Evolutionary conservation across 2,113 vertebrate species (phyloP).

Genomic region (Melanotaenia duboulayi): DNA sequence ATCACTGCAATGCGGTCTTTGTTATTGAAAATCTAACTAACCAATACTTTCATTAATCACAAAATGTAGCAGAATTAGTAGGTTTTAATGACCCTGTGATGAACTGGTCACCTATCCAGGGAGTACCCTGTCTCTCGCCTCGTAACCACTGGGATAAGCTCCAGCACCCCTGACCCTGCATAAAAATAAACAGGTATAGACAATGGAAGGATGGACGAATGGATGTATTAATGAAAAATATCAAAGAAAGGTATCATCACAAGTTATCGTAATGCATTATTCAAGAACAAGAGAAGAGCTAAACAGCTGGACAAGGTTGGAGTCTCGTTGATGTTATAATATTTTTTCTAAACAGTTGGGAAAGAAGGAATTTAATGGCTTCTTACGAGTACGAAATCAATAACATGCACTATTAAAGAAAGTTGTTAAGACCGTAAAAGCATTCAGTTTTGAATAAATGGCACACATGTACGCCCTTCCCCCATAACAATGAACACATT

Average conservation of each 20-base stretch:
- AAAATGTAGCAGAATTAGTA: not conserved
- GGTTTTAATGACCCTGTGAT: not conserved
- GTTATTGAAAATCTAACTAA: too few species aligned
- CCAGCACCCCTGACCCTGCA: too few species aligned
- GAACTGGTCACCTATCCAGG: too few species aligned
- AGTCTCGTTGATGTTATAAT: constrained; percentile 37
- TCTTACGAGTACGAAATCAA: constrained; percentile 76
- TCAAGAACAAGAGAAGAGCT: not conserved
- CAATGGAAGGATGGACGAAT: too few species aligned
- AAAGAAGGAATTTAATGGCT: constrained; percentile 66
- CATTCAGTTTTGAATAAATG: constrained; percentile 71
- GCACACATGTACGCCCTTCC: not conserved
- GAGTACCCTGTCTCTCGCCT: too few species aligned
- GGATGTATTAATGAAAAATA: too few species aligned
- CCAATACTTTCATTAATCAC: too few species aligned
- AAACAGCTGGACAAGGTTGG: not conserved
- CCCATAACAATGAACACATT: constrained; percentile 75
- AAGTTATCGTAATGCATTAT: not conserved
- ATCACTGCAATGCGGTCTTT: too few species aligned
- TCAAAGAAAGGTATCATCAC: too few species aligned
- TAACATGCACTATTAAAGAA: constrained; percentile 61
- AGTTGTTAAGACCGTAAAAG: constrained; percentile 53
- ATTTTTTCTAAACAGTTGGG: constrained; percentile 55
- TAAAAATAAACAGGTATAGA: too few species aligned
- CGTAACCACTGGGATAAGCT: too few species aligned